Percentiles rank a stretch among this genome's conserved stretches.
Conservation (phyloP, 2,888 invertebrate genomes). For the Nomada goodeniana region DNA sequence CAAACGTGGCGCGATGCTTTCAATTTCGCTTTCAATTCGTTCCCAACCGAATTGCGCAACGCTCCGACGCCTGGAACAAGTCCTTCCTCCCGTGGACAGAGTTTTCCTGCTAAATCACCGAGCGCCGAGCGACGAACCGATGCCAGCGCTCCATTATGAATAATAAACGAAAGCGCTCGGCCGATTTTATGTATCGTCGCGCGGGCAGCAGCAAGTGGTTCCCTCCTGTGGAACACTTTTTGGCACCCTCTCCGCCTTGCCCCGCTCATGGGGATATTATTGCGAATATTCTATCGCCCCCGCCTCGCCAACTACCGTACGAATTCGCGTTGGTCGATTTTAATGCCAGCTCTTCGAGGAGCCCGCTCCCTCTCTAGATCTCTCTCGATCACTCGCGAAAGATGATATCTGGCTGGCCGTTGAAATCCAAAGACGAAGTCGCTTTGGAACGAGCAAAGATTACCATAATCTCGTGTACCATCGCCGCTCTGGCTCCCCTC, state of each 20-base stretch:
- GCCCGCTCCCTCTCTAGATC: not conserved
- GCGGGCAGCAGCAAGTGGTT: constrained; percentile 53
- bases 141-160: constrained; percentile 79
- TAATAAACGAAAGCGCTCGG: constrained; percentile 77
- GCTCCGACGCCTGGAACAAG: not conserved
- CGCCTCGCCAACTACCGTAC: too few relatives aligned
- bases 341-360: too few relatives aligned
- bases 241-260: constrained; percentile 13
- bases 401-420: constrained; percentile 11
- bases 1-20: constrained; percentile 43
- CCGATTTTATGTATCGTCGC: constrained; percentile 32
- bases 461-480: constrained; percentile 54
- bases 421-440: constrained; percentile 46
- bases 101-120: constrained; percentile 58
- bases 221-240: constrained; percentile 15
- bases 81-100: constrained; percentile 30
- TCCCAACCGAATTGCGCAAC: constrained; percentile 47
- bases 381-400: not conserved
- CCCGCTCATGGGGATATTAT: constrained; percentile 1
- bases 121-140: constrained; percentile 28
- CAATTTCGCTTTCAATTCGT: constrained; percentile 51
- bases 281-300: too few relatives aligned
- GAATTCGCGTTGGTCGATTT: too few relatives aligned
- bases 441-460: constrained; percentile 45
- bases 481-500: constrained; percentile 29